Conservation (phyloP, 2,797 vertebrate genomes). For the Crenichthys baileyi region DNA sequence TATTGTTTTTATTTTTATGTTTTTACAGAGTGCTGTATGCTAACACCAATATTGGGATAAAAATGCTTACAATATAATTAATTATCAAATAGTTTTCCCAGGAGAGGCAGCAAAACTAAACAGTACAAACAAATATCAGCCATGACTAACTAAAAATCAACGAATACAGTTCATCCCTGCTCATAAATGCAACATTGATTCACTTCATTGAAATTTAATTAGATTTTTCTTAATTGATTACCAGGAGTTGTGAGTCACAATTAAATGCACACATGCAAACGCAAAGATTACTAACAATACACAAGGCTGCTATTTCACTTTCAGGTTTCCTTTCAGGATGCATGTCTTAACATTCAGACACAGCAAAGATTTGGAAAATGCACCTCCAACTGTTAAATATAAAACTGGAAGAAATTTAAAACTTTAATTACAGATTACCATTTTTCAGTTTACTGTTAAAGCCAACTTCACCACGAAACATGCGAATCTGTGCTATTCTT, state of each 20-base stretch:
- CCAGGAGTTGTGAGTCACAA: slow-evolving; percentile 13
- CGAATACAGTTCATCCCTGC: slow-evolving; percentile 7
- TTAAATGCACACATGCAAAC: neutral
- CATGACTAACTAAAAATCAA: slow-evolving; percentile 22
- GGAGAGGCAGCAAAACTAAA: neutral
- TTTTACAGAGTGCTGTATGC: too few species aligned
- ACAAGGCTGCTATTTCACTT: neutral
- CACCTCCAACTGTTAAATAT: neutral
- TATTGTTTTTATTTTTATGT: too few species aligned
- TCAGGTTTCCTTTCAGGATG: neutral
- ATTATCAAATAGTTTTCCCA: too few species aligned
- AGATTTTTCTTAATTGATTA: slow-evolving; percentile 19
- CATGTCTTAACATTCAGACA: neutral
- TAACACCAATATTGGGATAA: too few species aligned
- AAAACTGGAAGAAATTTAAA: neutral
- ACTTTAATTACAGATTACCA: neutral
- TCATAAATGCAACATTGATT: slow-evolving; percentile 10
- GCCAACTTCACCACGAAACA: neutral
- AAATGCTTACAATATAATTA: too few species aligned
- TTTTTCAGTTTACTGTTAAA: neutral
- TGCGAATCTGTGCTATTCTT: neutral
- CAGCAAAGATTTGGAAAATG: neutral
- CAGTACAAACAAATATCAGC: slow-evolving; percentile 9
- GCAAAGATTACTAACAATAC: neutral
- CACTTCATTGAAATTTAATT: slow-evolving; percentile 20